Conservation (phyloP, 2,113 vertebrate species). For the Drymodes brunneopygia region DNA sequence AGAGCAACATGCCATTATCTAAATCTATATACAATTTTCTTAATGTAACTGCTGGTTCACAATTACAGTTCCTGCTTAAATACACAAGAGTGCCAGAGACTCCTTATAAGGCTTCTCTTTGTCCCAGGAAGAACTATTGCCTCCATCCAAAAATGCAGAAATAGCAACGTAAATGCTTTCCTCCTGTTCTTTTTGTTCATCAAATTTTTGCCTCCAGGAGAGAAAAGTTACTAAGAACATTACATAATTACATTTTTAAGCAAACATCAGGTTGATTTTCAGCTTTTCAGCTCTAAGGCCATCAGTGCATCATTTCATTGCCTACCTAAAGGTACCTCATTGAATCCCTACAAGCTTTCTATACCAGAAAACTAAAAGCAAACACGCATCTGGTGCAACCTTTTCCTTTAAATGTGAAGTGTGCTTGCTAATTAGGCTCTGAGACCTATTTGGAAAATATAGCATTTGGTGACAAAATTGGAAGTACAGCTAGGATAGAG, state of each 20-base stretch:
- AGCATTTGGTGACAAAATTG: background rate
- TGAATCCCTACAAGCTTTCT: background rate
- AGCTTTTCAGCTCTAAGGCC: background rate
- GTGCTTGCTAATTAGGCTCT: background rate
- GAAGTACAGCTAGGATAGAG: background rate
- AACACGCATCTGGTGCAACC: fast-evolving
- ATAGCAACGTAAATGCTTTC: background rate
- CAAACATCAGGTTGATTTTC: background rate
- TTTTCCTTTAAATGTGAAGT: background rate
- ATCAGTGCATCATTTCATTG: background rate
- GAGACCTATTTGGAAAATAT: background rate
- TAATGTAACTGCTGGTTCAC: background rate
- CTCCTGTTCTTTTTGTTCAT: background rate
- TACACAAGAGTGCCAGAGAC: background rate
- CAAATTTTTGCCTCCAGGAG: background rate
- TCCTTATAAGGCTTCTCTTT: background rate
- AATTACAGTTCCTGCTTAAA: background rate
- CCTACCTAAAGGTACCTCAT: background rate
- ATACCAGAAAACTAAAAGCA: background rate
- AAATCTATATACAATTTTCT: background rate
- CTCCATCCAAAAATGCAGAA: background rate
- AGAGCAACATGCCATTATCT: background rate
- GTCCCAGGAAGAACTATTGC: background rate
- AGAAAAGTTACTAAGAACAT: background rate
- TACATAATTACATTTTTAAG: background rate